A percentile compares a stretch with the other conserved stretches of the same genome.
phyloP scores from a whole-genome alignment of 2,113 vertebrate species.

The Pygoscelis antarcticus region DNA sequence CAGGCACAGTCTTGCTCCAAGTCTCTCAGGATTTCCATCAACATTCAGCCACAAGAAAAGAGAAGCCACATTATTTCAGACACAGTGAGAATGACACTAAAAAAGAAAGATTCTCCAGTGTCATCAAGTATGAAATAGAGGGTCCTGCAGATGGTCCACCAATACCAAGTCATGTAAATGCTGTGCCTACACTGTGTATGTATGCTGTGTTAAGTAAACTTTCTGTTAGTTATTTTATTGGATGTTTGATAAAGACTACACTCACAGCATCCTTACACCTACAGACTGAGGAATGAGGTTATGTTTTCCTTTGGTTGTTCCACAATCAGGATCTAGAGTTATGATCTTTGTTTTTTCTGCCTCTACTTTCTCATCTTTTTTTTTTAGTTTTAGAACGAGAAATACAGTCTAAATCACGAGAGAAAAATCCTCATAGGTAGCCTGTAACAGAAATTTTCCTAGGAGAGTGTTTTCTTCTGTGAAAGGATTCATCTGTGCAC shows the following conservation, averaged over 20 bases:
- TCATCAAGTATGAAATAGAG: background rate
- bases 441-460: background rate
- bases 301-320: background rate
- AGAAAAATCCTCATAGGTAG: background rate
- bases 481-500: background rate
- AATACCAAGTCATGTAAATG: background rate
- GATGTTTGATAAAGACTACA: background rate
- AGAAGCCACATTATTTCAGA: background rate
- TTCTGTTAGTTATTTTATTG: background rate
- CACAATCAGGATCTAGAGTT: background rate
- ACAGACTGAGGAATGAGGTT: background rate
- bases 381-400: background rate
- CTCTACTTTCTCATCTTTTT: background rate
- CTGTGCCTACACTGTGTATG: background rate
- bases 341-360: background rate
- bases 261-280: background rate
- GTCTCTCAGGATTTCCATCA: background rate
- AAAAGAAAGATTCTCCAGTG: background rate
- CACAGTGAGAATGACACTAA: background rate
- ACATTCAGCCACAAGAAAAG: background rate
- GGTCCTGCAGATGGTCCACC: background rate
- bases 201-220: background rate
- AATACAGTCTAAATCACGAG: background rate
- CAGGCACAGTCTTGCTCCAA: background rate
- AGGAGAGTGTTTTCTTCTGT: background rate